A percentile compares a stretch with the other conserved stretches of the same genome.
Evolutionary conservation across 2,797 vertebrate genomes (phyloP).

Genomic region (Tiaroga cobitis): DNA sequence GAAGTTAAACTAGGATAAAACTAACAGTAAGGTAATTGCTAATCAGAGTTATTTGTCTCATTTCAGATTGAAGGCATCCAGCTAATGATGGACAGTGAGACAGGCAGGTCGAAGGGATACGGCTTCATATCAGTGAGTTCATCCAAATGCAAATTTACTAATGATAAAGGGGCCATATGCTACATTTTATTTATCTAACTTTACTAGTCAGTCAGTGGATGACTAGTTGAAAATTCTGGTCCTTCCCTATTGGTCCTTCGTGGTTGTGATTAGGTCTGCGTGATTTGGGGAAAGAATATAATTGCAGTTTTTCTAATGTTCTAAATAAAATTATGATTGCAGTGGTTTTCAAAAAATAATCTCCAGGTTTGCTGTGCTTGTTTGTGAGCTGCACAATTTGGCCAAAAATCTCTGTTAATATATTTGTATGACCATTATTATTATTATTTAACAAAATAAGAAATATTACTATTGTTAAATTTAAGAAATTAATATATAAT

Average conservation of each 20-base stretch:
- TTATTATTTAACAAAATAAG: neutral
- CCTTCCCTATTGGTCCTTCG: neutral
- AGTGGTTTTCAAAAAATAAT: no score
- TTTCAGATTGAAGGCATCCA: constrained; percentile 97
- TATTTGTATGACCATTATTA: neutral
- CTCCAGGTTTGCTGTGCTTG: neutral
- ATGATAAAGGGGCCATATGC: neutral
- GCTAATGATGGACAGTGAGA: constrained; percentile 99
- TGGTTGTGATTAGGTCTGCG: neutral
- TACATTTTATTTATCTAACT: neutral
- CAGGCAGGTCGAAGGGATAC: constrained; percentile 97
- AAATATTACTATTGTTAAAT: neutral
- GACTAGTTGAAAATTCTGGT: neutral
- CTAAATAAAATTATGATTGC: neutral
- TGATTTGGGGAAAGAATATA: neutral
- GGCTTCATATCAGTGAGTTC: constrained; percentile 95
- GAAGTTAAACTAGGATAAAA: neutral
- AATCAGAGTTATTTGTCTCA: constrained; percentile 1
- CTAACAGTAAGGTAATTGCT: no score
- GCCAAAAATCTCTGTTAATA: neutral
- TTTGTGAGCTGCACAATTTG: neutral
- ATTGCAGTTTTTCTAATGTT: neutral
- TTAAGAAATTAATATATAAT: no score
- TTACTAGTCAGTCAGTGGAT: neutral
- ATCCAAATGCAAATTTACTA: neutral